Percentiles rank a stretch among this genome's conserved stretches.
Evolutionary conservation across 2,888 invertebrate genomes (phyloP).

Genomic region (Folsomia candida): DNA sequence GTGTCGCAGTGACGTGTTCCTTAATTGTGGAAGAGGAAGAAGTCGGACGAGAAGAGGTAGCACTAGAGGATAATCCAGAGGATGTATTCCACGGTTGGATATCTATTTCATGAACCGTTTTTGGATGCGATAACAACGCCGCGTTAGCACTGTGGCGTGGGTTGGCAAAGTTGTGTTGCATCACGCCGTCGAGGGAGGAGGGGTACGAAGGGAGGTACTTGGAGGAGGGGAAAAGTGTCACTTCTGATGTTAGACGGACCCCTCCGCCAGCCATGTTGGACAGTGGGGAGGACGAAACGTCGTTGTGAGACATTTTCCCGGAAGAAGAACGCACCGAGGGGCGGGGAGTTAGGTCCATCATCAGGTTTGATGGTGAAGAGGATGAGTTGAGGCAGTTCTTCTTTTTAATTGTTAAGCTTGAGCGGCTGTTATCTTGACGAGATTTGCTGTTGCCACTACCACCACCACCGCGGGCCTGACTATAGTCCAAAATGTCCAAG

Average conservation of each 20-base stretch:
- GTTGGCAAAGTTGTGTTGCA: slow-evolving; percentile 1
- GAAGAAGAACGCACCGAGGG: background rate
- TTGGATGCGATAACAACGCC: background rate
- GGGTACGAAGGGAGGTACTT: slow-evolving; percentile 9
- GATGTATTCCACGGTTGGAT: background rate
- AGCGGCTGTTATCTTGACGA: background rate
- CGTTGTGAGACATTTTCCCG: slow-evolving; percentile 23
- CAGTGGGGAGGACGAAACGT: slow-evolving; percentile 45
- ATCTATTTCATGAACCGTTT: background rate
- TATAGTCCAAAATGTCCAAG: background rate
- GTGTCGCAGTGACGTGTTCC: background rate
- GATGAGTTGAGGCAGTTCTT: too few species aligned
- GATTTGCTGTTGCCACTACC: slow-evolving; percentile 25
- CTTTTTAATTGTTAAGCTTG: too few species aligned
- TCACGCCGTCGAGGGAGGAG: background rate
- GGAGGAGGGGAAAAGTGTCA: slow-evolving; percentile 48
- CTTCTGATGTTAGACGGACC: slow-evolving; percentile 49
- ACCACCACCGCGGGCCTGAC: background rate
- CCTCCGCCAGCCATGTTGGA: slow-evolving; percentile 48
- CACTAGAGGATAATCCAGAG: background rate
- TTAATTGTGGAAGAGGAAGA: background rate
- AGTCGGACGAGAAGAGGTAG: background rate
- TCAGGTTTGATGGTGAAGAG: background rate
- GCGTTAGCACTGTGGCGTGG: background rate
- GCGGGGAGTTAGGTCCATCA: slow-evolving; percentile 1